phyloP scores from a whole-genome alignment of 2,888 invertebrate genomes.

The Agrotis ipsilon region DNA sequence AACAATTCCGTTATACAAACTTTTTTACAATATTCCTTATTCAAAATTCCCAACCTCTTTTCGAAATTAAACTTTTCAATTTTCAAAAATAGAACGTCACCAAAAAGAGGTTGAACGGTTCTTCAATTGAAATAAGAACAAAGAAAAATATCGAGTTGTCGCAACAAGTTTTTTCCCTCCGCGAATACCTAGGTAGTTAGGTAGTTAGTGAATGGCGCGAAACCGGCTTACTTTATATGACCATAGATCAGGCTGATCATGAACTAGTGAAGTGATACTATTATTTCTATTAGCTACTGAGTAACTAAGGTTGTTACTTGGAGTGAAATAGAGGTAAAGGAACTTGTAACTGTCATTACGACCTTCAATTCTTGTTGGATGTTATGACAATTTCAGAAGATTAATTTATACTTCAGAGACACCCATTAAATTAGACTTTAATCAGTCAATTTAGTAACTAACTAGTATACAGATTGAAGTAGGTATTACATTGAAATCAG shows the following conservation, averaged over 20 bases:
- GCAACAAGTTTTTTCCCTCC: slow-evolving; percentile 43
- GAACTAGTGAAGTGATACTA: slow-evolving; percentile 48
- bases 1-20: slow-evolving; percentile 5
- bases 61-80: too few species aligned
- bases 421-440: not conserved
- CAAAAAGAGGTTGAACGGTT: slow-evolving; percentile 7
- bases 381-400: not conserved
- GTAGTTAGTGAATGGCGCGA: slow-evolving; percentile 53
- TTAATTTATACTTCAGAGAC: not conserved
- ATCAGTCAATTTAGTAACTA: not conserved
- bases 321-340: not conserved
- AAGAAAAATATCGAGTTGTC: slow-evolving; percentile 51
- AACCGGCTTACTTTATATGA: slow-evolving; percentile 58
- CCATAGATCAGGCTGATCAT: slow-evolving; percentile 55
- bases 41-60: not conserved
- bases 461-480: too few species aligned
- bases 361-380: not conserved
- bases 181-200: slow-evolving; percentile 21
- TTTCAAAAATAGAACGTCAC: not conserved
- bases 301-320: slow-evolving; percentile 2
- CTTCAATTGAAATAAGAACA: slow-evolving; percentile 47
- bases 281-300: slow-evolving; percentile 37
- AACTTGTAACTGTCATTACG: not conserved
- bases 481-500: not conserved
- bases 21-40: not conserved